Percentiles rank a stretch among this genome's conserved stretches.
phyloP scores from a whole-genome alignment of 2,888 invertebrate genomes.

The Tachina lurida region DNA sequence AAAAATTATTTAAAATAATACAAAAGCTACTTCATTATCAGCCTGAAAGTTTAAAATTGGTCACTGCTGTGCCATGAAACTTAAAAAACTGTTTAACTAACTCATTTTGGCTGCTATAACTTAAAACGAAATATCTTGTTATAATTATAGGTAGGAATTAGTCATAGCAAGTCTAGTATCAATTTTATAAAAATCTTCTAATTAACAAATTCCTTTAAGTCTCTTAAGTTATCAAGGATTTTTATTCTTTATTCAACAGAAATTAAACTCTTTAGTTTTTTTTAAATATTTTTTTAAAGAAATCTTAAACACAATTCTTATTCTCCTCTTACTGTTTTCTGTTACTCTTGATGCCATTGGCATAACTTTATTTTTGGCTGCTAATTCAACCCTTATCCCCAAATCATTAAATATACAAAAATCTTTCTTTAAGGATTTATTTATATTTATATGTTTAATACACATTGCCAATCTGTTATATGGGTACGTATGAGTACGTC shows the following conservation, averaged over 20 bases:
- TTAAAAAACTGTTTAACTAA: no score
- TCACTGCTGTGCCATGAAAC: no score
- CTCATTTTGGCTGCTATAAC: no score
- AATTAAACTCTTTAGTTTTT: slow-evolving; percentile 65
- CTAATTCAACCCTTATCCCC: slow-evolving; percentile 67
- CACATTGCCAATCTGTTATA: slow-evolving; percentile 34
- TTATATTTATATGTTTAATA: slow-evolving; percentile 52
- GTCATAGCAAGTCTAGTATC: no score
- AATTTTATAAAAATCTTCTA: no score
- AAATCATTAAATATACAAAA: slow-evolving; percentile 47
- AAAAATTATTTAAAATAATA: no score
- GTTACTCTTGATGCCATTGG: slow-evolving; percentile 21
- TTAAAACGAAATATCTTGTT: no score
- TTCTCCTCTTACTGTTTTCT: slow-evolving; percentile 14
- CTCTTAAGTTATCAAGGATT: not conserved
- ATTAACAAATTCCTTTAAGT: slow-evolving; percentile 16
- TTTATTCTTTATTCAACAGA: slow-evolving; percentile 43
- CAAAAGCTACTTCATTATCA: no score
- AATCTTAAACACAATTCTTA: slow-evolving; percentile 19
- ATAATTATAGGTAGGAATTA: no score
- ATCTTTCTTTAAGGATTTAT: slow-evolving; percentile 49
- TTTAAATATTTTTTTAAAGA: slow-evolving; percentile 41
- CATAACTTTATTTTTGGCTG: slow-evolving; percentile 55
- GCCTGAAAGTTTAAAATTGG: no score
- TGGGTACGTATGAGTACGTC: slow-evolving; percentile 1